Evolutionary conservation across 2,888 invertebrate species (phyloP).

Genomic region (Drosophila lacicola): DNA sequence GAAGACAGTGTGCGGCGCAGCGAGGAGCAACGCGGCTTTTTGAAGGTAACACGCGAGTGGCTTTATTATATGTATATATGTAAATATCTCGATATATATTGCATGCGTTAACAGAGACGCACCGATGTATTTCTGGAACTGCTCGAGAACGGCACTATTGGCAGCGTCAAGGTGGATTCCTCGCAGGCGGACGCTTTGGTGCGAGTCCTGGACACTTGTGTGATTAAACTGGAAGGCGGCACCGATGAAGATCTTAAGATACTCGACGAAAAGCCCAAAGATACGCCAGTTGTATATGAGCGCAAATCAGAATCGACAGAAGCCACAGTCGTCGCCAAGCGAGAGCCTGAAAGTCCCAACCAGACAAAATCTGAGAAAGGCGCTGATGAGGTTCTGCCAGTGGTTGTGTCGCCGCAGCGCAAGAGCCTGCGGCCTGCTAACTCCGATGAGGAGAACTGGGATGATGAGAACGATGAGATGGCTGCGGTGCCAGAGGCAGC

Average conservation of each 20-base stretch:
- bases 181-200: conserved; percentile 93
- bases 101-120: conserved; percentile 88
- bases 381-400: conserved; percentile 59
- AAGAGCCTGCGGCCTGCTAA: conserved; percentile 39
- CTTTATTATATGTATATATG: neutral
- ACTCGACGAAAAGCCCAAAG: conserved; percentile 89
- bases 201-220: conserved; percentile 96
- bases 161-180: conserved; percentile 93
- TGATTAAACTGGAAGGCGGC: conserved; percentile 97
- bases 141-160: conserved; percentile 90
- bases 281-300: conserved; percentile 67
- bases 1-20: conserved; percentile 96
- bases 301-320: conserved; percentile 64
- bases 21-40: conserved; percentile 92
- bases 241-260: conserved; percentile 94
- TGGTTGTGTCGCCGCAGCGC: conserved; percentile 73
- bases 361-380: conserved; percentile 44
- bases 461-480: conserved; percentile 55
- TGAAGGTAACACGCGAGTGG: conserved; percentile 88
- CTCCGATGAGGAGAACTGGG: conserved; percentile 83
- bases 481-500: conserved; percentile 66
- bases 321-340: conserved; percentile 24
- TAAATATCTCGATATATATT: conserved; percentile 47
- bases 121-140: conserved; percentile 95
- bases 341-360: conserved; percentile 77